Conservation (phyloP, 37 sponge, comb jelly and placozoan species). For the Aphrocallistes beatrix region DNA sequence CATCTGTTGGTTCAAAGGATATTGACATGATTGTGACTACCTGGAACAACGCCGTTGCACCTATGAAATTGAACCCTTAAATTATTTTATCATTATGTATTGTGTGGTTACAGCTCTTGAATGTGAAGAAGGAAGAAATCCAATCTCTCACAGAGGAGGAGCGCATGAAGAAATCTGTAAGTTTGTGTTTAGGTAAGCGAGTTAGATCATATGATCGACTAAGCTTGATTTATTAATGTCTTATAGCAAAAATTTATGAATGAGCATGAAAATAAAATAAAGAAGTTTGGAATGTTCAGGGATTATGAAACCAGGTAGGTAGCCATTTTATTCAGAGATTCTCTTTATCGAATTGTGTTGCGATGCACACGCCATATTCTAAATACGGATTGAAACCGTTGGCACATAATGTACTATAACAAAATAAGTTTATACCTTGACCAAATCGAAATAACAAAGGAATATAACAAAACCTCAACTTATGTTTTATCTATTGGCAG, state of each 20-base stretch:
- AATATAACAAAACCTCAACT: not conserved
- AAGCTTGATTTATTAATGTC: not conserved
- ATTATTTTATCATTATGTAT: not conserved
- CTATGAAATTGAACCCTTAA: too few relatives aligned
- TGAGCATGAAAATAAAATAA: conserved; percentile 45
- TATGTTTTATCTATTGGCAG: conserved; percentile 23
- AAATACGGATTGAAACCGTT: too few relatives aligned
- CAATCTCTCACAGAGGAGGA: not conserved
- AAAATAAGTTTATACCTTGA: too few relatives aligned
- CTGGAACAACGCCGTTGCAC: too few relatives aligned
- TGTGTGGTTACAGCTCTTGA: not conserved
- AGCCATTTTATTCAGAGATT: too few relatives aligned
- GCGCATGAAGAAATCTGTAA: conserved; percentile 21
- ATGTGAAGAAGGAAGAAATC: not conserved
- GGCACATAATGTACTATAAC: too few relatives aligned
- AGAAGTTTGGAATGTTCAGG: conserved; percentile 62
- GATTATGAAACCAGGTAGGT: conserved; percentile 61
- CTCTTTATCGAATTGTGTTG: too few relatives aligned
- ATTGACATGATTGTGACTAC: too few relatives aligned
- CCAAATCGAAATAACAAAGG: too few relatives aligned
- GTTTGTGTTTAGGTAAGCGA: not conserved
- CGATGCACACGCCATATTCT: too few relatives aligned
- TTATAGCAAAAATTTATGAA: conserved; percentile 39
- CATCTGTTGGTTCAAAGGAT: too few relatives aligned
- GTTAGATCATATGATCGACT: not conserved